Evolutionary conservation across 1,140 invertebrate species (phyloP).

Genomic region (Atta cephalotes): DNA sequence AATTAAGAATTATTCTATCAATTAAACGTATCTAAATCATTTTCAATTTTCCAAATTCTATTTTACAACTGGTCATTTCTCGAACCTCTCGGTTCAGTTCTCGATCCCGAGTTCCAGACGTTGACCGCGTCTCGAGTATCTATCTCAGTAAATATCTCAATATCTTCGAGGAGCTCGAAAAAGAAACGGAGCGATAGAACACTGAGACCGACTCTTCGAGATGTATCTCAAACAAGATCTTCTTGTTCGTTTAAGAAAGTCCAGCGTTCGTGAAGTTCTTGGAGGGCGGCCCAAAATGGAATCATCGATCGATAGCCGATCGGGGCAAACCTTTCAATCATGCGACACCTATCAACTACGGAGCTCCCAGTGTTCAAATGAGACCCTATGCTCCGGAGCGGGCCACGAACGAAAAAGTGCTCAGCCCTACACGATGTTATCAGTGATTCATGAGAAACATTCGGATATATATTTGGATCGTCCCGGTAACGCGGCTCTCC

Average conservation of each 20-base stretch:
- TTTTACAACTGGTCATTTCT: neutral
- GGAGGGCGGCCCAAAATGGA: conserved; percentile 74
- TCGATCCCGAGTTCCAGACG: conserved; percentile 71
- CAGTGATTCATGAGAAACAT: conserved; percentile 76
- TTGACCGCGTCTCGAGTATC: conserved; percentile 62
- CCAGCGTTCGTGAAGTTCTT: conserved; percentile 43
- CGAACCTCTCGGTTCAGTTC: conserved; percentile 32
- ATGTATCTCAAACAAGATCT: conserved; percentile 67
- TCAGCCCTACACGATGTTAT: conserved; percentile 47
- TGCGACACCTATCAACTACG: conserved; percentile 80
- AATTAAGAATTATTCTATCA: neutral
- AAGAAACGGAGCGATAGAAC: conserved; percentile 56
- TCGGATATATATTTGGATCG: conserved; percentile 68
- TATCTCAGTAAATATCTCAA: conserved; percentile 77
- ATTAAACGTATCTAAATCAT: conserved; percentile 4
- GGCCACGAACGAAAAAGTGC: conserved; percentile 27
- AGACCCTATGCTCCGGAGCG: conserved; percentile 45
- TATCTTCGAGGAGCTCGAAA: conserved; percentile 75
- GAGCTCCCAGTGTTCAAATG: conserved; percentile 74
- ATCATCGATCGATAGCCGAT: conserved; percentile 82
- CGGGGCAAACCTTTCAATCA: conserved; percentile 81
- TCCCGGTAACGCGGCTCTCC: conserved; percentile 59
- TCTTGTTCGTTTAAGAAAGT: conserved; percentile 59
- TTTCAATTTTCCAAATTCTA: conserved; percentile 3
- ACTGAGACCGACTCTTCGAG: conserved; percentile 32